phyloP scores from a whole-genome alignment of 2,113 vertebrate species.

The Mormyrus lacerda region DNA sequence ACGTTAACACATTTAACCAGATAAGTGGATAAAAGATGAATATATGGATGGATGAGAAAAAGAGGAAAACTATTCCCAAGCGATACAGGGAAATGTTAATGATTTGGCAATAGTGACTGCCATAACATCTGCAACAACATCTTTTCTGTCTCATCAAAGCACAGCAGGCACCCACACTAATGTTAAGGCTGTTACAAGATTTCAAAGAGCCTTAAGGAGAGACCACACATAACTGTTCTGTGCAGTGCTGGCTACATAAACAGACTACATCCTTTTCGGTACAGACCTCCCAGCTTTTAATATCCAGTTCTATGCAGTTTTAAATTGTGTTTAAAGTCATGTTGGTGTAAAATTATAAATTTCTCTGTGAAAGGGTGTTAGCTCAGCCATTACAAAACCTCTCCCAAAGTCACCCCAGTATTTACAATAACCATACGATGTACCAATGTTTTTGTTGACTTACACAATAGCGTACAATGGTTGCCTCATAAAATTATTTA shows the following conservation, averaged over 20 bases:
- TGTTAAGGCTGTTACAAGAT: background rate
- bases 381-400: background rate
- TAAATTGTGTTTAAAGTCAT: background rate
- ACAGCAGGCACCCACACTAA: background rate
- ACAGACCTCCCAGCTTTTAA: background rate
- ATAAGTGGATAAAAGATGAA: background rate
- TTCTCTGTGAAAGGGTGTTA: background rate
- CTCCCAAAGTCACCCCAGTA: background rate
- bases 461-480: background rate
- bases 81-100: background rate
- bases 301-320: background rate
- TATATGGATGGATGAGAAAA: background rate
- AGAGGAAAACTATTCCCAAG: background rate
- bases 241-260: background rate
- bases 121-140: background rate
- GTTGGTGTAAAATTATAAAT: background rate
- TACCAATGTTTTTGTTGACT: background rate
- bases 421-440: background rate
- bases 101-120: background rate
- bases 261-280: background rate
- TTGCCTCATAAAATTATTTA: background rate
- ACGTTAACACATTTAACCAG: background rate
- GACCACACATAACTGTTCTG: background rate
- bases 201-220: background rate
- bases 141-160: background rate